Evolutionary conservation across 2,888 invertebrate species (phyloP), one percentile per base, ranked within the genome.

Genomic region (Pharmacophagus antenor): DNA sequence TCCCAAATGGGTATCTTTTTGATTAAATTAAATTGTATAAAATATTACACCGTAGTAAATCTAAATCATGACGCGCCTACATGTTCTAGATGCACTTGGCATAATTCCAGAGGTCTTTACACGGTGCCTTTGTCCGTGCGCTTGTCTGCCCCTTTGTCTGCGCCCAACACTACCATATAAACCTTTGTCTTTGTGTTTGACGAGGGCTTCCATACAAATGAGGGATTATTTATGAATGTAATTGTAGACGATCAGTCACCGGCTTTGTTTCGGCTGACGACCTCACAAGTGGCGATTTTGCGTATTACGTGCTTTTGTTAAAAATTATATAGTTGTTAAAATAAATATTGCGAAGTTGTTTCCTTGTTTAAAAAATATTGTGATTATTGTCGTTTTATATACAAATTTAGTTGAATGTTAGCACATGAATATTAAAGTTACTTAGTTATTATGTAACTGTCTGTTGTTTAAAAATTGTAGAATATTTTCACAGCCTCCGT

Each of bases 141-240:
- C 79, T 76, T 82, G 81, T 71, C 71, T 70, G 80, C 84, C 85
- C 84, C 84, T 86, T 79, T 82, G 65, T 69, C 68, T 70, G 71
- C 70, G 71, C 72, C 53, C 58, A 55, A 47, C 42, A 58, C 65
- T 18, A n/a, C 61, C 58, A 63, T 56, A 58, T 56, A 49, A 54
- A 58, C 62, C 62, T 62, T 59, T 66, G 61, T 58, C 55, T 66
- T 63, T 63, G 53, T 60, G 55, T 62, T 67, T 65, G 62, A 58
- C 44, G 56, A 56, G 56, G 56, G 27, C 52, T 46, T 48, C 51
- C 56, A 56, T 56, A 61, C 52, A 56, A 61, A 61, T 61, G 56
- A 52, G 42, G 47, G 51, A 56, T 61, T 61, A 56, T 61, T 52
- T 56, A 48, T 47, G 56, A 42, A 52, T 41, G 42, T 56, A 56